These are phyloP conservation scores for Plodia interpunctella DNA, from an alignment of 1,140 invertebrate species.

Conservation along the genomic window DNA sequence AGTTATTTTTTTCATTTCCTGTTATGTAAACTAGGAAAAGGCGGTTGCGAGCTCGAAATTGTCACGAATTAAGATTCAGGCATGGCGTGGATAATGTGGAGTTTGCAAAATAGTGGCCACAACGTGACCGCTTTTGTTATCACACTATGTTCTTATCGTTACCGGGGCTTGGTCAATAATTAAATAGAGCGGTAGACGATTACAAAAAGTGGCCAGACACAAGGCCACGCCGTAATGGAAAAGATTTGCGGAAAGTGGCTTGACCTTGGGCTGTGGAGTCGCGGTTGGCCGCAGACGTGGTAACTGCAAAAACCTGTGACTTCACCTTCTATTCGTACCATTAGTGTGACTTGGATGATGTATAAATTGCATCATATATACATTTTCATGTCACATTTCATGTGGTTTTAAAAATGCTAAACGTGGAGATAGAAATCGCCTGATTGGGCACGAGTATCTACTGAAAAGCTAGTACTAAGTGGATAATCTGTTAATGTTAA, in stretches of 20 bases:
- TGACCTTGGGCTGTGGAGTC: conserved; percentile 51
- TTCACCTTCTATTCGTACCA: conserved; percentile 48
- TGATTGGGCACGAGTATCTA: too few species aligned
- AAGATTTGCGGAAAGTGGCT: conserved; percentile 43
- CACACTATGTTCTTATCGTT: conserved; percentile 29
- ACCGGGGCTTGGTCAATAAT: conserved; percentile 31
- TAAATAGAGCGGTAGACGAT: conserved; percentile 33
- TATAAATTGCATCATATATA: too few species aligned
- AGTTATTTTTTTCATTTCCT: neutral
- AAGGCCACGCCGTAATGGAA: conserved; percentile 44
- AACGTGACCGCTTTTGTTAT: conserved; percentile 37
- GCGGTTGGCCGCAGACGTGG: conserved; percentile 46
- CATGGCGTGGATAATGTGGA: conserved; percentile 12
- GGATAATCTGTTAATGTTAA: too few species aligned
- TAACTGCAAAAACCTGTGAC: conserved; percentile 39
- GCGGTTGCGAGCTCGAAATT: neutral
- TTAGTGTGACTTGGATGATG: conserved; percentile 17
- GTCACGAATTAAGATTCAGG: neutral
- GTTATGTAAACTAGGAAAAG: neutral
- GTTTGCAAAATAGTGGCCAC: conserved; percentile 11
- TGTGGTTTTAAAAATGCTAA: too few species aligned
- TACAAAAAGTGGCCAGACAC: conserved; percentile 48
- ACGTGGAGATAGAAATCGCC: too few species aligned
- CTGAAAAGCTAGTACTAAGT: too few species aligned
- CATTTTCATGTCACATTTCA: too few species aligned